Percentiles rank a stretch among this genome's conserved stretches.
phyloP scores from a whole-genome alignment of 2,888 invertebrate species.

The Apamea anceps region DNA sequence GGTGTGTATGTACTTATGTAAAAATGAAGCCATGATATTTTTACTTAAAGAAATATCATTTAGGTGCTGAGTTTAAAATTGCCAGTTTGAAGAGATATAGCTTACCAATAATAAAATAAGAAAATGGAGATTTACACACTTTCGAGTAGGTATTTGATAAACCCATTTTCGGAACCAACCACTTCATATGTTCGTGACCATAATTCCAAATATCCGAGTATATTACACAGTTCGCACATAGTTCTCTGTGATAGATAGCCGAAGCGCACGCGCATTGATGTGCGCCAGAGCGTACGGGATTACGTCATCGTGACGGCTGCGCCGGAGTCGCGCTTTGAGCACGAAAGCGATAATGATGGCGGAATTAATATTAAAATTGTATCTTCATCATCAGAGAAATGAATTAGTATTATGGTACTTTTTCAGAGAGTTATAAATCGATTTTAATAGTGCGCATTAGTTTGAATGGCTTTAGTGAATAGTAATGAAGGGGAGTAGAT shows the following conservation, averaged over 20 bases:
- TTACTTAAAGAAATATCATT: no score
- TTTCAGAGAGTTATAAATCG: background rate
- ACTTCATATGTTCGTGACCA: background rate
- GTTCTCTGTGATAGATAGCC: constrained; percentile 40
- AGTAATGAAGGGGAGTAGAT: background rate
- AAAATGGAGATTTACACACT: background rate
- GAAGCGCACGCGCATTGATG: constrained; percentile 44
- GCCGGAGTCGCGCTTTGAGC: constrained; percentile 46
- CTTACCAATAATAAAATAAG: background rate
- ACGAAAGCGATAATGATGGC: constrained; percentile 51
- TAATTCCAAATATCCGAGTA: constrained; percentile 8
- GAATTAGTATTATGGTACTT: background rate
- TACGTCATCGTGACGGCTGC: constrained; percentile 53
- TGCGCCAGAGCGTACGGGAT: constrained; percentile 51
- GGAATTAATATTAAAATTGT: constrained; percentile 15
- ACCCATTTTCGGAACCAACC: background rate
- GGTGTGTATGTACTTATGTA: no score
- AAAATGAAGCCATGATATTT: no score
- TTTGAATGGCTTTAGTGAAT: background rate
- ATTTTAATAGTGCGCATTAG: background rate
- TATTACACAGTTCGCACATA: constrained; percentile 45
- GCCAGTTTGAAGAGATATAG: background rate
- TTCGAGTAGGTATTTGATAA: background rate
- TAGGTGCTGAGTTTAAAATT: no score
- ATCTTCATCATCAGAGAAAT: background rate